Conservation (phyloP, 1,140 invertebrate species). For the Drosophila ogumai region DNA sequence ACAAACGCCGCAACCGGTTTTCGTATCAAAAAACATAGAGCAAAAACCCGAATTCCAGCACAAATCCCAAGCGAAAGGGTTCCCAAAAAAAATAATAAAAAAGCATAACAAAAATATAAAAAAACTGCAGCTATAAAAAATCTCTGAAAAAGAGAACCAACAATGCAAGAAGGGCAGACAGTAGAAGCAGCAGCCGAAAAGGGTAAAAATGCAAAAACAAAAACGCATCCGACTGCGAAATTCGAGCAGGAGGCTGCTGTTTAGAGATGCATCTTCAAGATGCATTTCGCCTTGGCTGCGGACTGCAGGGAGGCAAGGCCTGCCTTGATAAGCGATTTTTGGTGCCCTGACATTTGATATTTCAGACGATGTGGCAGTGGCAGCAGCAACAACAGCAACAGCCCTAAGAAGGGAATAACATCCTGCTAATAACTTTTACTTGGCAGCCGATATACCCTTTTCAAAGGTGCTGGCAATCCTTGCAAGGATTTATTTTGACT, state of each 20-base stretch:
- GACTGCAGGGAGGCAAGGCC: slow-evolving; percentile 13
- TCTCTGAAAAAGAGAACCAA: slow-evolving; percentile 23
- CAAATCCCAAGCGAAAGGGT: slow-evolving; percentile 51
- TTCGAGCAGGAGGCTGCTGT: slow-evolving; percentile 61
- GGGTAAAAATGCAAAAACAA: slow-evolving; percentile 66
- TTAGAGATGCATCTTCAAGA: slow-evolving; percentile 60
- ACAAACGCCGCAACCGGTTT: slow-evolving; percentile 56
- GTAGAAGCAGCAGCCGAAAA: slow-evolving; percentile 31
- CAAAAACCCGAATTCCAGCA: slow-evolving; percentile 69
- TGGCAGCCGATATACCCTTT: not conserved
- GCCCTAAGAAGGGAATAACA: slow-evolving; percentile 30
- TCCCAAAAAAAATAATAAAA: slow-evolving; percentile 16
- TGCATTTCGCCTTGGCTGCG: slow-evolving; percentile 35
- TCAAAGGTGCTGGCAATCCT: not conserved
- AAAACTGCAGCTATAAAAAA: slow-evolving; percentile 38
- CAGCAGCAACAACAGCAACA: slow-evolving; percentile 3
- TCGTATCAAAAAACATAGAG: slow-evolving; percentile 16
- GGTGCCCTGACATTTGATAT: slow-evolving; percentile 72
- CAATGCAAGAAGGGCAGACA: slow-evolving; percentile 49
- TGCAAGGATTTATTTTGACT: slow-evolving; percentile 2
- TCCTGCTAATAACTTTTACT: slow-evolving; percentile 57
- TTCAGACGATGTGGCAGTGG: slow-evolving; percentile 11
- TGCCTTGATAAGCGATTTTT: slow-evolving; percentile 58
- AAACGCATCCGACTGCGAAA: slow-evolving; percentile 60
- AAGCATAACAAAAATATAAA: slow-evolving; percentile 10